Conservation (phyloP, 2,797 vertebrate genomes). For the Lepus townsendii region DNA sequence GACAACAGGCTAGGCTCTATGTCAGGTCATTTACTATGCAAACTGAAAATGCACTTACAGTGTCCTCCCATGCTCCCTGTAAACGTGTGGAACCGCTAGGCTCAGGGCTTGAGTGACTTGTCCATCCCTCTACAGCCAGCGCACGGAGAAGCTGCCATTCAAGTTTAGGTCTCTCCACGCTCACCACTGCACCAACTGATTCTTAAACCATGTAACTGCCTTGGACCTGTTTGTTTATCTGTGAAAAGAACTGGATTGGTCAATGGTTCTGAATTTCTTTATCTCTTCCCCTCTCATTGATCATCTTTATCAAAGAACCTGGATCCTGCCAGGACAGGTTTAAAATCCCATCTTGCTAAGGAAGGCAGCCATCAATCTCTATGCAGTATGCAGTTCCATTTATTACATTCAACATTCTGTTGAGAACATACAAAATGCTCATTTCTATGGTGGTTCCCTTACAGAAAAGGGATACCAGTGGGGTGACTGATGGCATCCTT, state of each 20-base stretch:
- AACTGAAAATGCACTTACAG: neutral
- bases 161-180: neutral
- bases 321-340: neutral
- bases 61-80: neutral
- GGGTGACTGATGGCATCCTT: neutral
- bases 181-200: neutral
- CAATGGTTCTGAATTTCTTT: constrained; percentile 28
- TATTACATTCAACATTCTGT: neutral
- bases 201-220: constrained; percentile 31
- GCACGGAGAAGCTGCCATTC: neutral
- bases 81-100: neutral
- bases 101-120: neutral
- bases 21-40: neutral
- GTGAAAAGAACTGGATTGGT: neutral
- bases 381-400: constrained; percentile 3
- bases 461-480: neutral
- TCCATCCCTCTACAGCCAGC: neutral
- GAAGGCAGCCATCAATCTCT: neutral
- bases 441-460: neutral
- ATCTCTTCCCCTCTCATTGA: neutral
- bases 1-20: neutral
- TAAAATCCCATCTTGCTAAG: neutral
- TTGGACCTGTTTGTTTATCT: neutral
- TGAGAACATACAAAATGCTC: constrained; percentile 3
- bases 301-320: neutral